Conservation (phyloP, 2,888 invertebrate species). For the Eupeodes luniger region DNA sequence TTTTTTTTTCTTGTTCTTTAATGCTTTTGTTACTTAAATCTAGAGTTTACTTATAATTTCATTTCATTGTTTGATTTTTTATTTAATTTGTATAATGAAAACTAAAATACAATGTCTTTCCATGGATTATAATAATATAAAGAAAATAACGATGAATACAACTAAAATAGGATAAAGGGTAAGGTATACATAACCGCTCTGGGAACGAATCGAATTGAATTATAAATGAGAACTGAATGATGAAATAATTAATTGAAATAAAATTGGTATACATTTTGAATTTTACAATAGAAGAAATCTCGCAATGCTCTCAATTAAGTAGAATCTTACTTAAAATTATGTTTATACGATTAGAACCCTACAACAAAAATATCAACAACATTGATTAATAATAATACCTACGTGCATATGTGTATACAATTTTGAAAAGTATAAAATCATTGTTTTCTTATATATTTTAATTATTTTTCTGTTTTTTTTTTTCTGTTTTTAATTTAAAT, state of each 20-base stretch:
- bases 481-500: not conserved
- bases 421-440: constrained; percentile 57
- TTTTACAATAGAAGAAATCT: constrained; percentile 62
- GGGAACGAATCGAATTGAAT: constrained; percentile 1
- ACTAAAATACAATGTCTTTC: constrained; percentile 69
- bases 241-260: constrained; percentile 40
- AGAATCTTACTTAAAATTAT: constrained; percentile 60
- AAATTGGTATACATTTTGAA: constrained; percentile 43
- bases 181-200: constrained; percentile 35
- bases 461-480: not conserved
- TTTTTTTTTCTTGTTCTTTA: constrained; percentile 57
- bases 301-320: constrained; percentile 62
- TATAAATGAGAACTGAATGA: constrained; percentile 45
- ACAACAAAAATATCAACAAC: constrained; percentile 76
- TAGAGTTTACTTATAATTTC: constrained; percentile 71
- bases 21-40: constrained; percentile 63
- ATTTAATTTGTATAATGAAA: constrained; percentile 22
- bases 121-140: constrained; percentile 53
- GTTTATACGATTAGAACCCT: constrained; percentile 71
- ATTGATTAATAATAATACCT: constrained; percentile 75
- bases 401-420: constrained; percentile 70
- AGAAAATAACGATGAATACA: constrained; percentile 34
- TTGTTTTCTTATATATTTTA: constrained; percentile 18
- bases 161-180: constrained; percentile 33
- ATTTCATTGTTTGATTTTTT: constrained; percentile 55